Base-by-base conservation (phyloP, 2,797 vertebrate species). In the Liasis olivaceus region DNA sequence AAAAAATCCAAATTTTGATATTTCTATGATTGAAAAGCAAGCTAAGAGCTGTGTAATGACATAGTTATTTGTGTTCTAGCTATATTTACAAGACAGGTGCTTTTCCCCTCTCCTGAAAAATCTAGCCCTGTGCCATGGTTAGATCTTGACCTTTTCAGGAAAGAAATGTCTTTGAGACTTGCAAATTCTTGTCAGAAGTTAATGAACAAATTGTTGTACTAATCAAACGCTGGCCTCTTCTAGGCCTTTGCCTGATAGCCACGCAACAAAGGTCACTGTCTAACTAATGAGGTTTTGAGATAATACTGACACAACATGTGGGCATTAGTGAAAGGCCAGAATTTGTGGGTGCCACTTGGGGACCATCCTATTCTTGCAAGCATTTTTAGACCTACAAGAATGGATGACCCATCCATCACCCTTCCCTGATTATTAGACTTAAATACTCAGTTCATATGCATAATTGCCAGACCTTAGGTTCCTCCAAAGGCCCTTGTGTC, bases 141-240 rank as follows among this genome's bases (percentile, higher is more conserved):
- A 95, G 93, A 95, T 97, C 95, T 94, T 97, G 97, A 98, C 96
- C 97, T 97, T 98, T 98, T 95, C 95, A 95, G 96, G 96, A 96
- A 91, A 97, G 95, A 97, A 97, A 96, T 95, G 95, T 96, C 97
- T 97, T 96, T 97, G 96, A 96, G 96, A 94, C 96, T 97, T 97
- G 95, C 97, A 97, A 96, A 97, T 97, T 97, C 96, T 96, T 97
- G 97, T 96, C 96, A 97, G 95, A 95, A 96, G 95, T 95, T 97
- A 98, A 97, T 97, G 97, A 97, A 98, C 97, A 98, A 98, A 98
- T 98, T 97, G 97, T 96, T 90, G 96, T 94, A 96, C 97, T 97
- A 98, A 98, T 97, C 96, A 97, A 97, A 97, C 93, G 95, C 92
- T 94, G 96, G 95, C 96, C 96, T 96, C 95, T 95, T 93, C 94